A percentile compares a stretch with the other conserved stretches of the same genome.
Conservation (phyloP, 1,140 invertebrate genomes). For the Pogonognathellus flavescens region DNA sequence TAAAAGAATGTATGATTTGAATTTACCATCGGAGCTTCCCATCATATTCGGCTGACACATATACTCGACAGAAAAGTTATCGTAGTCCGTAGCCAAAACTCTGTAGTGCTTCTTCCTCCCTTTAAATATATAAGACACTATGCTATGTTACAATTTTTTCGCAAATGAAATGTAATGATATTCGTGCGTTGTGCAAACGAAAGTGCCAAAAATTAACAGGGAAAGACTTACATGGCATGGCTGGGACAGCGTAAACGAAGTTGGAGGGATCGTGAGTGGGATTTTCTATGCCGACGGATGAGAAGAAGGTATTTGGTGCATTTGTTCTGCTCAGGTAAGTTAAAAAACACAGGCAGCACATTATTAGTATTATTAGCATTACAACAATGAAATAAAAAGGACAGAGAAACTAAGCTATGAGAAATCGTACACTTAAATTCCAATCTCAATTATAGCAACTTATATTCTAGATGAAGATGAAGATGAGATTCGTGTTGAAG, state of each 20-base stretch:
- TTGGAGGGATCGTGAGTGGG: constrained; percentile 64
- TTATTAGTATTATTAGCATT: constrained; percentile 15
- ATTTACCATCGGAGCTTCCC: constrained; percentile 63
- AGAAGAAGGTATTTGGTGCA: constrained; percentile 67
- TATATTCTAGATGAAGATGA: background rate
- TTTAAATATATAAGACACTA: constrained; percentile 48
- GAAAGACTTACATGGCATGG: constrained; percentile 66
- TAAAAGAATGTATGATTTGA: background rate
- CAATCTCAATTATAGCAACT: background rate
- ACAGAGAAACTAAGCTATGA: constrained; percentile 4
- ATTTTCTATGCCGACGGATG: constrained; percentile 61
- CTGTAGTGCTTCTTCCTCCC: constrained; percentile 66
- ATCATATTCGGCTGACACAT: constrained; percentile 66
- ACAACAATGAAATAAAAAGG: constrained; percentile 6
- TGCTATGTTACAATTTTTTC: constrained; percentile 15
- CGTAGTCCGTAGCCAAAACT: constrained; percentile 66
- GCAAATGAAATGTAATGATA: background rate
- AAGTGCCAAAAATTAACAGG: background rate
- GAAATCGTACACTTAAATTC: background rate
- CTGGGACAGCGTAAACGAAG: constrained; percentile 65
- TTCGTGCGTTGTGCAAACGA: background rate
- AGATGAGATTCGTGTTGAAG: constrained; percentile 1
- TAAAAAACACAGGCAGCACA: background rate
- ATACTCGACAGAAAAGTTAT: constrained; percentile 67
- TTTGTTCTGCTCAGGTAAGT: constrained; percentile 61